phyloP scores from a whole-genome alignment of 2,888 invertebrate species.

The Loripinus fragilis region DNA sequence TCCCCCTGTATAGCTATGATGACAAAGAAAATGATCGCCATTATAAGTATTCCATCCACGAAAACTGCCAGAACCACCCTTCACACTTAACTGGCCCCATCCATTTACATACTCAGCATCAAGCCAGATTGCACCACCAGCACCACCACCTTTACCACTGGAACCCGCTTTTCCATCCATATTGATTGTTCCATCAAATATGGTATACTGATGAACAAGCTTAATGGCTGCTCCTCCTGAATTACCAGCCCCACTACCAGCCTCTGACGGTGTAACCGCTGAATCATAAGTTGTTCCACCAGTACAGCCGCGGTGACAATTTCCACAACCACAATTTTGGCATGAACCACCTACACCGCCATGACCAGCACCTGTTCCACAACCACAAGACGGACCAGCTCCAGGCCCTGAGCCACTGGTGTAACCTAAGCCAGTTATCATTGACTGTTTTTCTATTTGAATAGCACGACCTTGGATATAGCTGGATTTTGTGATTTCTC shows the following conservation, averaged over 20 bases:
- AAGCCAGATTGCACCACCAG: constrained; percentile 73
- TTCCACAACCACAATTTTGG: constrained; percentile 25
- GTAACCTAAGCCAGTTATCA: constrained; percentile 61
- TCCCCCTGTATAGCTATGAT: constrained; percentile 58
- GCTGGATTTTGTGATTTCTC: constrained; percentile 43
- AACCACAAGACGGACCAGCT: constrained; percentile 47
- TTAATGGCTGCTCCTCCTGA: constrained; percentile 63
- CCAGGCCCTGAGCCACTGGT: constrained; percentile 55
- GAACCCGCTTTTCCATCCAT: constrained; percentile 52
- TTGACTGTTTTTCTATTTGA: constrained; percentile 62
- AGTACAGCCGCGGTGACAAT: neutral
- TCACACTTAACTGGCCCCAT: constrained; percentile 63
- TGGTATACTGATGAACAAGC: constrained; percentile 47
- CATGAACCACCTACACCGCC: constrained; percentile 66
- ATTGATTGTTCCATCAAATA: constrained; percentile 64
- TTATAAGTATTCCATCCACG: constrained; percentile 24
- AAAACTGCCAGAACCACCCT: constrained; percentile 59
- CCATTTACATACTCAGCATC: constrained; percentile 69
- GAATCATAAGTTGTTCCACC: constrained; percentile 27
- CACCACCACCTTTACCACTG: constrained; percentile 71
- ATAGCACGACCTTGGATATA: constrained; percentile 50
- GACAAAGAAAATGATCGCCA: constrained; percentile 23
- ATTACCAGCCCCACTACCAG: constrained; percentile 74
- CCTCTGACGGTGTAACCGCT: constrained; percentile 47
- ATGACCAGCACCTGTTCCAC: constrained; percentile 68